Conservation (phyloP, 1,140 invertebrate species). For the Dreissena rostriformis region DNA sequence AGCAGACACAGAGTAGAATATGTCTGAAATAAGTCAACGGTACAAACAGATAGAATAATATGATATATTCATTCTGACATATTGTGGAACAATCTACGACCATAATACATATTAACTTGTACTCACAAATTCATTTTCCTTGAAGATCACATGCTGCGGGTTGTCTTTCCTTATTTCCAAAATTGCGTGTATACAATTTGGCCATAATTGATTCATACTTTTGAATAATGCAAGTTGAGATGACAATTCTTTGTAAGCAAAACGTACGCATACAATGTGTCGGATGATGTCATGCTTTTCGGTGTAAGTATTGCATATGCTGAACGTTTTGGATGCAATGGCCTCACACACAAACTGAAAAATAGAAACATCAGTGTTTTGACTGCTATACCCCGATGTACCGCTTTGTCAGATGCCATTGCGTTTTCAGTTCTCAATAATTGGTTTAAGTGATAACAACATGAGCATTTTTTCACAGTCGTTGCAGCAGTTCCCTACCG, state of each 20-base stretch:
- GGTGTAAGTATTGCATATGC: too few relatives aligned
- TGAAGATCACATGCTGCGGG: slow-evolving; percentile 45
- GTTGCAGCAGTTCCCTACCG: too few relatives aligned
- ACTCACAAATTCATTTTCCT: slow-evolving; percentile 51
- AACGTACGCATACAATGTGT: neutral
- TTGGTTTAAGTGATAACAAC: too few relatives aligned
- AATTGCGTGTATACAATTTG: slow-evolving; percentile 31
- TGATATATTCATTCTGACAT: neutral
- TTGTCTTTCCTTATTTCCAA: neutral
- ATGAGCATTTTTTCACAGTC: too few relatives aligned
- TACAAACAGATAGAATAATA: neutral
- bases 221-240: slow-evolving; percentile 39
- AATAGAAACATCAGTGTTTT: too few relatives aligned
- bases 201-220: slow-evolving; percentile 45
- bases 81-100: neutral
- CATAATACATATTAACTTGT: neutral
- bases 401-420: too few relatives aligned
- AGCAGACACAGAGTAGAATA: slow-evolving; percentile 43
- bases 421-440: too few relatives aligned
- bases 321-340: too few relatives aligned
- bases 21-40: slow-evolving; percentile 14
- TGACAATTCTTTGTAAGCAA: slow-evolving; percentile 28
- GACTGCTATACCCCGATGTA: too few relatives aligned
- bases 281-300: too few relatives aligned
- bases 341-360: too few relatives aligned